phyloP scores from a whole-genome alignment of 1,140 invertebrate species.

The Octopus bimaculoides region DNA sequence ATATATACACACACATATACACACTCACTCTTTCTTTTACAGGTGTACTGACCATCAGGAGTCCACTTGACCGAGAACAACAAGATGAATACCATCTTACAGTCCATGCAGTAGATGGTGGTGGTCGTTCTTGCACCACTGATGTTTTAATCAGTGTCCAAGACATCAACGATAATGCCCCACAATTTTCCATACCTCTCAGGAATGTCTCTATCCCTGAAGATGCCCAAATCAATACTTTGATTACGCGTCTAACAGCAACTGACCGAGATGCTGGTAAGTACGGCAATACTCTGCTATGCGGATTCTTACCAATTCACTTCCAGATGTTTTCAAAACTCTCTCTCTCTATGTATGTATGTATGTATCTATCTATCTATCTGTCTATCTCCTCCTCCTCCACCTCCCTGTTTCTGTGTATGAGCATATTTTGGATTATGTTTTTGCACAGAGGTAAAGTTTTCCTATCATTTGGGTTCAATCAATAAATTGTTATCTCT shows the following conservation, averaged over 20 bases:
- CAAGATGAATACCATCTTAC: constrained; percentile 42
- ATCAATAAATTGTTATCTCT: too few species aligned
- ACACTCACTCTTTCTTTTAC: constrained; percentile 12
- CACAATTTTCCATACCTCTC: constrained; percentile 42
- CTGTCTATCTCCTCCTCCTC: too few species aligned
- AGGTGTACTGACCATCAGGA: constrained; percentile 54
- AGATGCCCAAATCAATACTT: constrained; percentile 54
- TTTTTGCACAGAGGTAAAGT: too few species aligned
- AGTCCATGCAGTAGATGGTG: constrained; percentile 48
- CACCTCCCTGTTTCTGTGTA: too few species aligned
- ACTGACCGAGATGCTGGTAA: constrained; percentile 57
- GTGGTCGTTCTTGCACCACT: constrained; percentile 66
- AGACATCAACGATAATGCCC: constrained; percentile 71
- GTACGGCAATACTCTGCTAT: not conserved
- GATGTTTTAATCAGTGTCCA: constrained; percentile 43
- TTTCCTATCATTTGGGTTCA: too few species aligned
- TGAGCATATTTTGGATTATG: too few species aligned
- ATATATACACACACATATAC: too few species aligned
- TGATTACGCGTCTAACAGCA: constrained; percentile 58
- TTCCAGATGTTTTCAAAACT: too few species aligned
- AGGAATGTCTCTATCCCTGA: constrained; percentile 44
- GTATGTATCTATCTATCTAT: too few species aligned
- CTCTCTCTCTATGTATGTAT: too few species aligned
- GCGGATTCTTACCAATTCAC: too few species aligned
- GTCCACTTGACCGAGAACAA: constrained; percentile 47